Conservation (phyloP, 2,797 vertebrate species). For the Eulemur rubriventer region DNA sequence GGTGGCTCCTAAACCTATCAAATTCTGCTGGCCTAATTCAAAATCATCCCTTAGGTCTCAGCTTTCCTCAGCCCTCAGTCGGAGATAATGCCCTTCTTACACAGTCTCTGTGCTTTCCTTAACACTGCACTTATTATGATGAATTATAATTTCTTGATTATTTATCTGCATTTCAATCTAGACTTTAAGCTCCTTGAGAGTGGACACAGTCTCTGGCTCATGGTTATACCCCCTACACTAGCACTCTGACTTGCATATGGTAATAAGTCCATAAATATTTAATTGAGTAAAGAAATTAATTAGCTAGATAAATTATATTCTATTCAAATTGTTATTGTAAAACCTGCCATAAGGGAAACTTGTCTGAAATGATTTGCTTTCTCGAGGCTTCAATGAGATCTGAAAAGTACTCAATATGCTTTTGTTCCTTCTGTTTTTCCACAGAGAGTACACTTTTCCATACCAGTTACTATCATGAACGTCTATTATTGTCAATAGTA, state of each 20-base stretch:
- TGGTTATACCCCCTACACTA: neutral
- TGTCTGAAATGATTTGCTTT: neutral
- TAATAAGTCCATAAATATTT: neutral
- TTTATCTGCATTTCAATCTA: neutral
- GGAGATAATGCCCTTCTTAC: neutral
- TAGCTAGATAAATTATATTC: neutral
- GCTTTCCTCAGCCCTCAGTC: neutral
- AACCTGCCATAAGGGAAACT: neutral
- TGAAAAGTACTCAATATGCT: neutral
- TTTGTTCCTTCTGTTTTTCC: neutral
- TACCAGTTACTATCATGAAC: neutral
- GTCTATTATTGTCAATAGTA: neutral
- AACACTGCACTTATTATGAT: neutral
- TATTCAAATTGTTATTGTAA: neutral
- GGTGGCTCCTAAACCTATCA: neutral
- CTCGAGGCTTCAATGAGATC: neutral
- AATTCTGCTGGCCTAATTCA: neutral
- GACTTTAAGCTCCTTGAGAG: neutral
- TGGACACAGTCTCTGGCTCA: neutral
- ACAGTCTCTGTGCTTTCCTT: neutral
- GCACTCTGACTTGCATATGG: neutral
- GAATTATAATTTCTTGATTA: neutral
- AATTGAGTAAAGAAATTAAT: neutral
- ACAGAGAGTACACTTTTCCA: neutral
- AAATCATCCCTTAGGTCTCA: neutral